A percentile compares a stretch with the other conserved stretches of the same genome.
These are phyloP conservation scores for Dreissena polymorpha DNA, from an alignment of 1,140 invertebrate species.

Conservation along the genomic window DNA sequence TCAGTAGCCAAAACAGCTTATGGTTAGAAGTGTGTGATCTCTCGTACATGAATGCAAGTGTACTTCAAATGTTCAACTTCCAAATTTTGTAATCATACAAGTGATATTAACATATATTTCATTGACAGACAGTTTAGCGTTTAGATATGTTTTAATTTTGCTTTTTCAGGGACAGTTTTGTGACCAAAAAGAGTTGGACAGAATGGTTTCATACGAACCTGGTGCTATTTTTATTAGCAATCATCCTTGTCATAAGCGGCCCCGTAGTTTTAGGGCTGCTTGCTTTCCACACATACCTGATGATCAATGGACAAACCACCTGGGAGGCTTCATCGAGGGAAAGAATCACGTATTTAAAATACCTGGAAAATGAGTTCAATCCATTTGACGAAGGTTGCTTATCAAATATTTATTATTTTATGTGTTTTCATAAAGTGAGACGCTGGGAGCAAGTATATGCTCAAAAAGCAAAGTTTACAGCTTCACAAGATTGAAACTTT, in stretches of 20 bases:
- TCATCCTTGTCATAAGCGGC: slow-evolving; percentile 70
- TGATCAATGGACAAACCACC: slow-evolving; percentile 75
- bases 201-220: slow-evolving; percentile 73
- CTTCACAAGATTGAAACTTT: no score
- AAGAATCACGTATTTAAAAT: slow-evolving; percentile 78
- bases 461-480: slow-evolving; percentile 61
- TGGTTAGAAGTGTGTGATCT: no score
- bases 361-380: slow-evolving; percentile 75
- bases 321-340: slow-evolving; percentile 77
- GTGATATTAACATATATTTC: no score
- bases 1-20: no score
- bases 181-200: slow-evolving; percentile 60
- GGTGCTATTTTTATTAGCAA: slow-evolving; percentile 70
- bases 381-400: slow-evolving; percentile 77
- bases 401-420: slow-evolving; percentile 74
- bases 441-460: slow-evolving; percentile 73
- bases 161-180: slow-evolving; percentile 70
- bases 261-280: slow-evolving; percentile 70
- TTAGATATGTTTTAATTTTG: not conserved
- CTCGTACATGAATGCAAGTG: no score
- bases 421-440: slow-evolving; percentile 65
- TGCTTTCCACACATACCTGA: slow-evolving; percentile 77
- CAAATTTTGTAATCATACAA: no score
- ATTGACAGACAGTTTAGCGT: no score
- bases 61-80: no score